Percentiles rank a stretch among this genome's conserved stretches.
Evolutionary conservation across 2,888 invertebrate genomes (phyloP).

Genomic region (Chorisops tibialis): DNA sequence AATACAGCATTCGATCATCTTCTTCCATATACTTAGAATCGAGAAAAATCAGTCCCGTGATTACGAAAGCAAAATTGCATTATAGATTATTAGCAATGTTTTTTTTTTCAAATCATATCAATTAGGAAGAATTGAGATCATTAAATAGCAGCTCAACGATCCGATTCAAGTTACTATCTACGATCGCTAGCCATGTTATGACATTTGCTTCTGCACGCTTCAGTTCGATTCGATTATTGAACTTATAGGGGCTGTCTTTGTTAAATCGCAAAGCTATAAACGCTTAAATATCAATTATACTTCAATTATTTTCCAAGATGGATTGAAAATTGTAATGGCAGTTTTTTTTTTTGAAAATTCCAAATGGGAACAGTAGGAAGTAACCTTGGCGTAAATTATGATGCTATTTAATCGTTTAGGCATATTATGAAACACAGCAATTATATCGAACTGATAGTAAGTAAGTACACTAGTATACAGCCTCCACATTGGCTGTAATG

Average conservation of each 20-base stretch:
- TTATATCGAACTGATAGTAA: too few relatives aligned
- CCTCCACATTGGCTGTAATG: too few relatives aligned
- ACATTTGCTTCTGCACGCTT: slow-evolving; percentile 14
- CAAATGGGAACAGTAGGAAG: slow-evolving; percentile 3
- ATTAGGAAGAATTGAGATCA: slow-evolving; percentile 13
- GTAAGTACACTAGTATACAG: too few relatives aligned
- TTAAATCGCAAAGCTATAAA: too few relatives aligned
- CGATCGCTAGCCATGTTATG: slow-evolving; percentile 8
- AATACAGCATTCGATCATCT: slow-evolving; percentile 14
- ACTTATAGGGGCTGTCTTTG: neutral
- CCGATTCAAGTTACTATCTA: slow-evolving; percentile 12
- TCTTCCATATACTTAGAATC: slow-evolving; percentile 8
- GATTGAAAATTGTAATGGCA: too few relatives aligned
- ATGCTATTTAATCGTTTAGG: neutral
- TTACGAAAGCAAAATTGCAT: neutral
- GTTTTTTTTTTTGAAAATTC: neutral
- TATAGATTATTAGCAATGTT: slow-evolving; percentile 18
- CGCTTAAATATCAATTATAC: too few relatives aligned
- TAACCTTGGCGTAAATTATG: neutral
- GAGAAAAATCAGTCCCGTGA: slow-evolving; percentile 4
- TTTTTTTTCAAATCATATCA: slow-evolving; percentile 3
- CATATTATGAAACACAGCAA: too few relatives aligned
- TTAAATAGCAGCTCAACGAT: neutral
- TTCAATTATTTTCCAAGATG: too few relatives aligned
- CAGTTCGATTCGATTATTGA: neutral